Base-by-base conservation (phyloP, 2,113 vertebrate species). In the Anolis carolinensis region DNA sequence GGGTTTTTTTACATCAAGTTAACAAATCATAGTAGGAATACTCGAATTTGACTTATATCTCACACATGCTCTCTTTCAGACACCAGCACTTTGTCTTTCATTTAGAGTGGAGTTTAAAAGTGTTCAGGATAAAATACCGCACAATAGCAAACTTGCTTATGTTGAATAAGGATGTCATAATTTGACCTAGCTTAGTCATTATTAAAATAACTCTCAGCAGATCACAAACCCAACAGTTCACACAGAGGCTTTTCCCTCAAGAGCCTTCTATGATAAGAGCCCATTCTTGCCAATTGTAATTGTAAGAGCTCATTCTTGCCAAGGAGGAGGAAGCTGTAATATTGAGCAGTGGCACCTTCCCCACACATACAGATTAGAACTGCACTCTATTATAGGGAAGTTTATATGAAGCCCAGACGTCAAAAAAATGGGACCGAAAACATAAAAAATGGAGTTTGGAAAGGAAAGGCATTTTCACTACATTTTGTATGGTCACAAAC, bases 51-150 rank as follows among this genome's bases (percentile, higher is more conserved):
- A 90, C 65, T 10, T 23, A 52, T 18, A 67, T 36, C 44, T 9
- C 9, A 50, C 9, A 50, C 18, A 32, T 34, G 10, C 89, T 74
- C 23, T 84, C 82, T 52, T 79, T 67, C 34, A 25, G 88, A 80
- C 30, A 91, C 71, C 62, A 36, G 83, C 70, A 89, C 50, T 34
- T 74, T 87, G 89, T 84, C 87, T 91, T 81, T 84, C 89, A 72
- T 32, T 18, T 13, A 18, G 39, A 36, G 39, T 21, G 9, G 6
- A 25, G 4, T 6, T 65, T 48, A 48, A 44, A 23, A 9, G 5
- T 9, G 7, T 4, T 20, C 1, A 78, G 34, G n/a, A 20, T 21
- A 16, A 21, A 55, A 21, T n/a, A 59, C 18, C 59, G 30, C 30
- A 78, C 21, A 4, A 10, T 55, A 78, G 16, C 76, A 55, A 50